A percentile compares a stretch with the other conserved stretches of the same genome.
Conservation (phyloP, 2,797 vertebrate species). For the Falco novaeseelandiae region DNA sequence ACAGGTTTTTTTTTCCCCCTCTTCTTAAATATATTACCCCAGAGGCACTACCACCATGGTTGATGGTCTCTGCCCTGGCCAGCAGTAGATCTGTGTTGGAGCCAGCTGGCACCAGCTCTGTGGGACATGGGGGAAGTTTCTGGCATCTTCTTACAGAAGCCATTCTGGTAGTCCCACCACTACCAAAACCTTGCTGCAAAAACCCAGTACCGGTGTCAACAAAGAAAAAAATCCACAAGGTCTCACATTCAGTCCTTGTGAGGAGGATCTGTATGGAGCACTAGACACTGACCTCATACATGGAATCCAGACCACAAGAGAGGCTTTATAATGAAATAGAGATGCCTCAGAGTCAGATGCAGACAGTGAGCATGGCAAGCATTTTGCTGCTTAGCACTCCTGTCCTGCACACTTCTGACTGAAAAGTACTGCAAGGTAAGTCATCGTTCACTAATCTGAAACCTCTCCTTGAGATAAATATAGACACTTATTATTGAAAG, state of each 20-base stretch:
- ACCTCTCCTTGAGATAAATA: not conserved
- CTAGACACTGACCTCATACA: not conserved
- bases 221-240: not conserved
- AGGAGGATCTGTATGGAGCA: not conserved
- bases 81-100: not conserved
- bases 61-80: not conserved
- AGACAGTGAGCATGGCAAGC: not conserved
- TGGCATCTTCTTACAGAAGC: not conserved
- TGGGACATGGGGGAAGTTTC: not conserved
- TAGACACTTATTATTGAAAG: not conserved
- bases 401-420: not conserved
- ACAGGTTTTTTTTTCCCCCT: no score
- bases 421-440: not conserved
- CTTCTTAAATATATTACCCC: fast-evolving
- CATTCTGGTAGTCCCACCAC: no score
- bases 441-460: not conserved
- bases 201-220: not conserved
- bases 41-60: not conserved
- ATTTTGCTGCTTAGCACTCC: not conserved
- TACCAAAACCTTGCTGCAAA: not conserved
- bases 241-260: not conserved
- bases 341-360: not conserved
- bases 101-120: not conserved
- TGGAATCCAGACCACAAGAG: not conserved
- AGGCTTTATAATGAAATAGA: not conserved